Evolutionary conservation across 2,113 vertebrate species (phyloP), one percentile per base, ranked within the genome.

Genomic region (Phycodurus eques): DNA sequence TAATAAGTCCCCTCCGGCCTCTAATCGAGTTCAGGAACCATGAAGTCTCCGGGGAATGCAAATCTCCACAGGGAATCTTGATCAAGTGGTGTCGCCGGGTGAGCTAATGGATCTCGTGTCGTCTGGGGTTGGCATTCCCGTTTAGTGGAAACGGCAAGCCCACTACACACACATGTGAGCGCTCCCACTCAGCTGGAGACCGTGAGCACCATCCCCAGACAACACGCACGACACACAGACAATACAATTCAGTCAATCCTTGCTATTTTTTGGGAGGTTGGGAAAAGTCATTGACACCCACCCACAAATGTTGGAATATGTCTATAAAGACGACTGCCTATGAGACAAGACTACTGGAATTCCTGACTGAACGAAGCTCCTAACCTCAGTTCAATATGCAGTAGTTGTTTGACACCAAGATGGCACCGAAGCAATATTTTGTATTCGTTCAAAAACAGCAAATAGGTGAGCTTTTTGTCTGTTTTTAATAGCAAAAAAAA

Each of bases 1-100:
- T 75, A 80, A 82, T 77, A 73, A 80, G 61, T 74, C 69, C 62
- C 74, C 67, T 49, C 68, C 69, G 76, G n/a, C 49, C 15, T 68
- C 59, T 78, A 77, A 84, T 83, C 87, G 74, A 77, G 61, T 70
- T 74, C n/a, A 76, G 49, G 54, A 17, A 10, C 5, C 17, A 22
- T 33, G 15, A 73, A 68, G 47, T 70, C 77, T 73, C 84, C 74
- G 2, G 74, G 73, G 81, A 54, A 5, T 35, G 1, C 64, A 60
- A n/a, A 51, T 31, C 49, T 27, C 78, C 80, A 46, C 22, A 27
- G 0, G 77, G 74, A 72, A 74, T 63, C 9, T 74, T 78, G 85
- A 90, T 89, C 81, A 89, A 88, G 86, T 61, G 53, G 78, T 77
- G 49, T 75, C 82, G 76, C 83, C 79, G 80, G 77, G 84, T 82